Base-by-base conservation (phyloP, 2,113 vertebrate genomes). In the Pampusana beccarii region DNA sequence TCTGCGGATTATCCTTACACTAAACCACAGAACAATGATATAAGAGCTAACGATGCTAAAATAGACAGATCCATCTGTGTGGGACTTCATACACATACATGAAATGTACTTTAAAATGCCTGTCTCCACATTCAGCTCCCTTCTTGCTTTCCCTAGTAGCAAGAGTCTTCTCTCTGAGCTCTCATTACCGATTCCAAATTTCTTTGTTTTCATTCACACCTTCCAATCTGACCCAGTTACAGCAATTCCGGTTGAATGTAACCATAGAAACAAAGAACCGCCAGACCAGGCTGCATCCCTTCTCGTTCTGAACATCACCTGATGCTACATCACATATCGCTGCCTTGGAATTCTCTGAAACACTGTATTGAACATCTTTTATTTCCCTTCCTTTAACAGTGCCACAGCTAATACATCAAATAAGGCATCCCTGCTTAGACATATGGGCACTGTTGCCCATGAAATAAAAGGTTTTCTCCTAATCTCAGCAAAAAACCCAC, bases 191-290 rank as follows among this genome's bases (percentile, higher is more conserved):
- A 80, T 88, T 73, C 92, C 5, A 0, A 12, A 11, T 73, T 28
- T 53, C 94, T 94, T 96, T 93, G 88, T 92, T 86, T 86, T 40
- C 79, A 16, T 67, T 92, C 94, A 58, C 85, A 92, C 88, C 95
- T 97, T 94, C 88, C 36, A 16, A 20, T 50, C 71, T 95, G 92
- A 95, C 95, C 93, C 71, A 95, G 53, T 91, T 96, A 79, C 42
- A 64, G 87, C 92, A 56, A 66, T 81, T 75, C 77, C 88, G 21
- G 56, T 26, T n/a, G 78, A 67, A 71, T 4, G 93, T 96, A 93
- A 90, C 95, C 95, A 96, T 97, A 88, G 95, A 93, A 97, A 97
- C 94, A 25, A 77, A 82, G 86, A 82, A 28, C 75, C 94, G 33
- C 75, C 88, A 93, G 88, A 29, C 88, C 42, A 18, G 42, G 42